Evolutionary conservation across 2,797 vertebrate species (phyloP).

Genomic region (Spheniscus humboldti): DNA sequence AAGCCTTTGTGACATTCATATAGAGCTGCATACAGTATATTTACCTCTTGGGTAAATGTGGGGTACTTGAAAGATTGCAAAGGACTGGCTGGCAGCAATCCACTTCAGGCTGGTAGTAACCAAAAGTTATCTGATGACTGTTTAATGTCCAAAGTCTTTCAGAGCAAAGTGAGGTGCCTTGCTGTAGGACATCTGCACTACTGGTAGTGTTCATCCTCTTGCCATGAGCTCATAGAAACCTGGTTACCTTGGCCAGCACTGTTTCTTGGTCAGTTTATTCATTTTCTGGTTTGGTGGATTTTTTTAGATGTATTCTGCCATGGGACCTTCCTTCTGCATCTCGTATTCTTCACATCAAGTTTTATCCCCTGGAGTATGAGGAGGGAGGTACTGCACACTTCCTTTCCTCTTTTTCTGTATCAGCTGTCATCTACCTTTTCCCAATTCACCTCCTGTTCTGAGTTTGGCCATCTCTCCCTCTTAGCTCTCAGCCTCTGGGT

Average conservation of each 20-base stretch:
- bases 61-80: neutral
- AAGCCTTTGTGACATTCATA: neutral
- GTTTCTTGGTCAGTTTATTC: neutral
- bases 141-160: neutral
- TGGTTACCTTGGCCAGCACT: neutral
- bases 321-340: neutral
- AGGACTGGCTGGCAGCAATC: neutral
- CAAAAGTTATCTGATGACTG: neutral
- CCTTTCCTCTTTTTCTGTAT: neutral
- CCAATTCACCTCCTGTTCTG: neutral
- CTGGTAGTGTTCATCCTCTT: neutral
- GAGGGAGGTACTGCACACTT: neutral
- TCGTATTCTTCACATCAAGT: fast-evolving
- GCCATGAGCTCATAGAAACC: neutral
- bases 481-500: neutral
- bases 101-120: neutral
- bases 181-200: neutral
- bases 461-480: neutral
- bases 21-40: neutral
- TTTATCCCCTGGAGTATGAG: neutral
- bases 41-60: neutral
- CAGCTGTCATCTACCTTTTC: neutral
- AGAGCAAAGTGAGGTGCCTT: neutral
- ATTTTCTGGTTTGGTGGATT: neutral
- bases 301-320: neutral